Evolutionary conservation across 2,797 vertebrate genomes (phyloP), one percentile per base, ranked within the genome.

Genomic region (Cirrhinus mrigala): DNA sequence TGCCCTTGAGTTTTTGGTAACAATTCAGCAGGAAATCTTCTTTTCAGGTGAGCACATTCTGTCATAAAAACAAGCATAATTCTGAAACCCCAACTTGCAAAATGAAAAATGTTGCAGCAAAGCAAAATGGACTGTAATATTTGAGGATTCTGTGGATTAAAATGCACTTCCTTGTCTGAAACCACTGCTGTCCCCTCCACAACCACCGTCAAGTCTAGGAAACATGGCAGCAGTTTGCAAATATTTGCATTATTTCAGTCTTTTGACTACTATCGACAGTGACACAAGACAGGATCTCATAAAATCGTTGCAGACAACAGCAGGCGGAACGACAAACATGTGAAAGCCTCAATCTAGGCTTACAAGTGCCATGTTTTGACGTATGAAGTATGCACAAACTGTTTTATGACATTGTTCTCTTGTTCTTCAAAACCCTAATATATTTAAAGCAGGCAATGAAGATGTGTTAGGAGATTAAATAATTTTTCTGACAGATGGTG

Each of bases 21-120:
- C 3, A 56, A 3, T 56, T 9, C 22, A 22, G 7, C 20, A 56
- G 18, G 52, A 20, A 20, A 54, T 56, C 10, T 56, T 11, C 3
- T n/a, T 58, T n/a, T 58, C 62, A 95, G 94, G 91, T 94, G 62
- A 91, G 9, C 22, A 90, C 94, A 70, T 96, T 95, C 88, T 96
- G 94, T 82, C 82, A 88, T 1, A 69, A n/a, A n/a, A n/a, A n/a
- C n/a, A 91, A 81, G 15, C 93, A 94, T 86, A 96, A 94, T 62
- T 60, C 14, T 73, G 90, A 94, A 84, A 93, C 93, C 68, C 93
- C 90, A 82, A 90, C 85, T 84, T 91, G 12, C 94, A 95, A 85
- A 96, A 95, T n/a, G 7, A 9, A 44, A 44, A 8, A 44, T 44
- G 40, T 44, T 7, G 1, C 40, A 44, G 9, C 40, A 44, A 44